These are phyloP conservation scores for Pogonophryne albipinna DNA, from an alignment of 2,797 vertebrate species.

Conservation along the genomic window DNA sequence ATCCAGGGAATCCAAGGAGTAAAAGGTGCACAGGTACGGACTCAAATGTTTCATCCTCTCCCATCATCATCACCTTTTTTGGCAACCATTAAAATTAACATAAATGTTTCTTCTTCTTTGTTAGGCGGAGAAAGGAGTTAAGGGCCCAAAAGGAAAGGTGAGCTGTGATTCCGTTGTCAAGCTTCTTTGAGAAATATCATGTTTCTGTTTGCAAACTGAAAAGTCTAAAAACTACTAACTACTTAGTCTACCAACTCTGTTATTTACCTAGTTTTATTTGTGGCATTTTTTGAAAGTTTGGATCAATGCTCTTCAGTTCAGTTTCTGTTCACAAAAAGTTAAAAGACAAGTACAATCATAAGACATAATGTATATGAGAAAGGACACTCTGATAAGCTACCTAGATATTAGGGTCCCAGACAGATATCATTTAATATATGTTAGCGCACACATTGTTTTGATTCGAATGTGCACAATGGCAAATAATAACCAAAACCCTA, in stretches of 20 bases:
- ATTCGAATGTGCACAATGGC: too few species aligned
- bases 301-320: neutral
- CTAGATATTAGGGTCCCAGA: too few species aligned
- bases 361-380: too few species aligned
- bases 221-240: constrained; percentile 17
- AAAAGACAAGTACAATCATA: too few species aligned
- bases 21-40: constrained; percentile 80
- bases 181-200: neutral
- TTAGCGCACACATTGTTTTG: too few species aligned
- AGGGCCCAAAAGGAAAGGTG: constrained; percentile 84
- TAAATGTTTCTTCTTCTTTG: constrained; percentile 21
- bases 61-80: constrained; percentile 3
- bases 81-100: neutral
- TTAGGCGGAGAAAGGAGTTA: constrained; percentile 76
- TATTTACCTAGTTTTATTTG: too few species aligned
- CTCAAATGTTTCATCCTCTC: constrained; percentile 27
- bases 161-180: constrained; percentile 45
- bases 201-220: constrained; percentile 36
- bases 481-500: too few species aligned
- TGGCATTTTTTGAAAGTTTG: neutral
- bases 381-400: too few species aligned
- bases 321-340: too few species aligned
- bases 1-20: constrained; percentile 80
- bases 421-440: too few species aligned
- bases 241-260: too few species aligned